Base-by-base conservation (phyloP, 2,888 invertebrate species). In the Chrysolina haemoptera region DNA sequence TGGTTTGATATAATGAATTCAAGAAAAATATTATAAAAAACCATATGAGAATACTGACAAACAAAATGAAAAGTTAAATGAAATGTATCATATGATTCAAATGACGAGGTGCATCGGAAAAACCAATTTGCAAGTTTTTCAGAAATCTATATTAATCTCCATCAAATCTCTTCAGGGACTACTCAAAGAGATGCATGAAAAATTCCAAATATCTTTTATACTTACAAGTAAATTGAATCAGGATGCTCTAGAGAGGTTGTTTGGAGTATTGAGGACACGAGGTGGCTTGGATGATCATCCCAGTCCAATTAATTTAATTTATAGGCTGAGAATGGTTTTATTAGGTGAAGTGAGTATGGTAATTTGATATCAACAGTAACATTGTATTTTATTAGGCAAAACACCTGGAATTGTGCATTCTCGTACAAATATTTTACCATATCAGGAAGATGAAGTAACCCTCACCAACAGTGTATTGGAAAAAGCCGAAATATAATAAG, bases 241-340 rank as follows among this genome's bases (percentile, higher is more conserved):
- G 20, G 41, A 46, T 48, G 59, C 35, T 27, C 16, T 65, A 10
- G 43, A 65, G n/a, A 14, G n/a, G 22, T 43, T 65, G 18, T 22
- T 65, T 43, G 48, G 46, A 22, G n/a, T 43, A 20, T 65, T 65
- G n/a, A 65, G 65, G 35, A 65, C 65, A n/a, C 46, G 65, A 46
- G 48, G 48, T 22, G 46, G 46, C n/a, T 48, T 46, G 27, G 22
- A 46, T 65, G 27, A 65, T 20, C 65, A 65, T 27, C 65, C 48
- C 20, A 46, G 41, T n/a, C 65, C 65, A 12, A 8, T 41, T 10
- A 65, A 65, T 65, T 12, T 48, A 14, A 48, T 65, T n/a, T n/a
- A 65, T 65, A 65, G 22, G 22, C 16, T 65, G 14, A 48, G 43
- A 48, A 48, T 27, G 46, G n/a, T 59, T 27, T 27, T 27, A 9